Evolutionary conservation across 2,888 invertebrate genomes (phyloP), one percentile per base, ranked within the genome.

Genomic region (Ophion ventricosus): DNA sequence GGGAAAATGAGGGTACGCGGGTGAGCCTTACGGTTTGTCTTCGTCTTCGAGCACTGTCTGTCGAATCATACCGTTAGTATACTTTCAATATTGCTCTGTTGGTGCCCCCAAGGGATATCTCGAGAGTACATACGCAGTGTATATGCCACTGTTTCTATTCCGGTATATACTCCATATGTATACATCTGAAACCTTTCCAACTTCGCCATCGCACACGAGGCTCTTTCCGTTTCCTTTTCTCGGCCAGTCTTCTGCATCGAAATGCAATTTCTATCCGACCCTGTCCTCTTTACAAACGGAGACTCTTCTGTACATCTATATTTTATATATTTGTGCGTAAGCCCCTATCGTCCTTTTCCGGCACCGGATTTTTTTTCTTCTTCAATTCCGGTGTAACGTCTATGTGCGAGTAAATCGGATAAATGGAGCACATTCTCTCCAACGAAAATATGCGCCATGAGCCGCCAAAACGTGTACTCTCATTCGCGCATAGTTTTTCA

Each of bases 21-120:
- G 40, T n/a, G 63, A 29, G 63, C 20, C 61, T 59, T 17, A 4
- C 35, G 61, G 54, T 72, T 63, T 35, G 25, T 54, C 54, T 63
- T 63, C 10, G 49, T 23, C 66, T 72, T 70, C 43, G 25, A 29
- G 23, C 64, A 49, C 40, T 72, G 81, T 75, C 69, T 67, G 29
- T 81, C 56, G 76, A 25, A 84, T 77, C 81, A 64, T 81, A 64
- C 82, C 86, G 83, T 89, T 88, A 82, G 88, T 82, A 84, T 89
- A 88, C 90, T 89, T 90, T 91, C 87, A 84, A 85, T 89, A 89
- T 90, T 87, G 87, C 88, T 75, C 57, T 61, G 78, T 86, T 59
- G 78, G 83, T 75, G 77, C 72, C 77, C 78, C 67, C 82, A 87
- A 88, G 82, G 88, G 87, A 85, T 90, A 88, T 87, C 80, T 79